Conservation (phyloP, 2,113 vertebrate species). For the Morone saxatilis region DNA sequence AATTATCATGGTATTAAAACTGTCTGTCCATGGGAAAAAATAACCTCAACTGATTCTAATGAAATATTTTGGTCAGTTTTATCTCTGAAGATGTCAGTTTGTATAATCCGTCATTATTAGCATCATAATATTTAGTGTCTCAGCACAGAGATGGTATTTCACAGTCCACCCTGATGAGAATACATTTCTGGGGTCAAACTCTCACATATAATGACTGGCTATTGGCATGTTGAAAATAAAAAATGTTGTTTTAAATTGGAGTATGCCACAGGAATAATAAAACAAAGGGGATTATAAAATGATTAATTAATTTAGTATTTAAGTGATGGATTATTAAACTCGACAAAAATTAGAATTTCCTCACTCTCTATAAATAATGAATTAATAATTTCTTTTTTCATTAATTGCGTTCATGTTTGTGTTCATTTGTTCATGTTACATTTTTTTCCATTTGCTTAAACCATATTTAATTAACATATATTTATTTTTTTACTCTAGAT, state of each 20-base stretch:
- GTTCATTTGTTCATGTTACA: too few species aligned
- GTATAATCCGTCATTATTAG: neutral
- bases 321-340: neutral
- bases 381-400: neutral
- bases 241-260: neutral
- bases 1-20: neutral
- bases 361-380: neutral
- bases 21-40: neutral
- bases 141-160: neutral
- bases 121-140: neutral
- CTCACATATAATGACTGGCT: neutral
- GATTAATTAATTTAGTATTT: neutral
- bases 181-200: neutral
- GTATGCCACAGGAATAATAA: slow-evolving; percentile 7
- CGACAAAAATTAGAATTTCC: neutral
- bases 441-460: neutral
- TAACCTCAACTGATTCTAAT: neutral
- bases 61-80: slow-evolving; percentile 26
- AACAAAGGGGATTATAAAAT: neutral
- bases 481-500: neutral
- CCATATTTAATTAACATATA: neutral
- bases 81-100: slow-evolving; percentile 2
- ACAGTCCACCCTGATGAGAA: neutral
- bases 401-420: too few species aligned
- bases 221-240: neutral